A percentile compares a stretch with the other conserved stretches of the same genome.
Evolutionary conservation across 2,113 vertebrate genomes (phyloP).

Genomic region (Pyxicephalus adspersus): DNA sequence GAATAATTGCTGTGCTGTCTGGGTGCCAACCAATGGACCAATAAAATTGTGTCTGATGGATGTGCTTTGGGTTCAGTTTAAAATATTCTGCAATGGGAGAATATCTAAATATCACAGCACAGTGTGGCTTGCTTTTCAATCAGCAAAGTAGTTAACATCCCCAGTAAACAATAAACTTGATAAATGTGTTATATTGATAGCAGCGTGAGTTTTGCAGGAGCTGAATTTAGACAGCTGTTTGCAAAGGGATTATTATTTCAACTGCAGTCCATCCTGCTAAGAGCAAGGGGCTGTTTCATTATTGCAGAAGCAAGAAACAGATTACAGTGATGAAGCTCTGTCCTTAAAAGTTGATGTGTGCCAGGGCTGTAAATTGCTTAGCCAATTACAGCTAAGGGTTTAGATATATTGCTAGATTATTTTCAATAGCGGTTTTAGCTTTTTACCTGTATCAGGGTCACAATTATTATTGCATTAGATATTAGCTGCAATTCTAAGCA

Average conservation of each 20-base stretch:
- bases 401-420: not conserved
- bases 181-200: conserved; percentile 50
- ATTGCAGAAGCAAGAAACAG: conserved; percentile 34
- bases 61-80: not conserved
- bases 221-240: conserved; percentile 39
- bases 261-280: conserved; percentile 16
- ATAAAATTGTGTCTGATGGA: not conserved
- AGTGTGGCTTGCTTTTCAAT: conserved; percentile 23
- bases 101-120: not conserved
- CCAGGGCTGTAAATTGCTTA: conserved; percentile 11
- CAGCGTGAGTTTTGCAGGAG: conserved; percentile 21
- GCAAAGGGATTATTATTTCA: conserved; percentile 51
- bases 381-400: conserved; percentile 1
- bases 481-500: too few relatives aligned
- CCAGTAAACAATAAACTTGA: conserved; percentile 42
- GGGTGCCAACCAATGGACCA: conserved; percentile 4
- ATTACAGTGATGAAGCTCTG: conserved; percentile 25
- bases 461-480: too few relatives aligned
- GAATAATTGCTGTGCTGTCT: not conserved
- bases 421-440: not conserved
- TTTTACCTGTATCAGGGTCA: too few relatives aligned
- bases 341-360: conserved; percentile 16
- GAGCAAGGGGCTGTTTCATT: conserved; percentile 26
- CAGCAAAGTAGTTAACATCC: conserved; percentile 45
- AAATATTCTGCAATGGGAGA: not conserved